Base-by-base conservation (phyloP, 2,888 invertebrate species). In the Spodoptera littoralis region DNA sequence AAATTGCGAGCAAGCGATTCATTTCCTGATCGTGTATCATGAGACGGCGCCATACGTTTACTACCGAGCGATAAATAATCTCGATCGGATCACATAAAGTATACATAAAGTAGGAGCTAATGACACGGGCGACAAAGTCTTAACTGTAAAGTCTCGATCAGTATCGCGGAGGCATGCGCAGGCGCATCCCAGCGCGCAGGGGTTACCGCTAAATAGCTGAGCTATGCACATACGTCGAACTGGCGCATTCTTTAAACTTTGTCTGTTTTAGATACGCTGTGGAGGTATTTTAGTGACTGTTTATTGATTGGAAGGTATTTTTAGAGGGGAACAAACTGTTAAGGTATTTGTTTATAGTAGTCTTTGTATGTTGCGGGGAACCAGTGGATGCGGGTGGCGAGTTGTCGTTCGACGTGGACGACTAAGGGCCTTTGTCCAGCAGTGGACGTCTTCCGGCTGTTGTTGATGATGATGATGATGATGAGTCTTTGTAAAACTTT, bases 91-190 rank as follows among this genome's bases (percentile, higher is more conserved):
- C 73, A 65, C 36, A 18, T 43, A 27, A 36, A 45, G 44, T 12
- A 43, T 58, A 60, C 60, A 64, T 60, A 64, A 63, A 67, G 11
- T 48, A 61, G 59, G 58, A 73, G 73, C 74, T 73, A 73, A 73
- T 70, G 73, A 73, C 73, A 70, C 73, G 53, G 59, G 61, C 60
- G 73, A 73, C 73, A 73, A 79, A 80, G 84, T 84, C 82, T 82
- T 90, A 89, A 90, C 89, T 86, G 90, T 90, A 89, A 84, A 89
- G 84, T 84, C 80, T 81, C 79, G 89, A 90, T 91, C 82, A 78
- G 79, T 90, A 91, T 90, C 90, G 82, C 66, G 68, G 76, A 79
- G 64, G 82, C 65, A 73, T 73, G 77, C 71, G 73, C 68, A 11
- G 30, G 78, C 82, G 75, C 77, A 79, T 80, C 78, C 73, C 58